Evolutionary conservation across 2,888 invertebrate genomes (phyloP).

Genomic region (Lysandra bellargus): DNA sequence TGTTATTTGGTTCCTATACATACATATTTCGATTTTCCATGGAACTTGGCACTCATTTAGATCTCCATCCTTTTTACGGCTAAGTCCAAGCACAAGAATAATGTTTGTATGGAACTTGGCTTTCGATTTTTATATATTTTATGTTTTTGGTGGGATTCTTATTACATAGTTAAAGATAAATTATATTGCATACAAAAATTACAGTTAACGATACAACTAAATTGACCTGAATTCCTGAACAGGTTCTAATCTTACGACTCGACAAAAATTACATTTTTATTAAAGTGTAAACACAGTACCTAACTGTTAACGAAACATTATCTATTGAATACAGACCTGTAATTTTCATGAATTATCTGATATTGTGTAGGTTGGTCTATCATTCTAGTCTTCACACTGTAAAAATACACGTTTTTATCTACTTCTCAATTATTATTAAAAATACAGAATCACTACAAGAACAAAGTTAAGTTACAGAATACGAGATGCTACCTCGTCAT

Average conservation of each 20-base stretch:
- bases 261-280: constrained; percentile 10
- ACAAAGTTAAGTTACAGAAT: no score
- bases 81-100: no score
- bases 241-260: constrained; percentile 27
- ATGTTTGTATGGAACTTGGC: no score
- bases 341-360: not conserved
- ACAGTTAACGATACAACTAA: constrained; percentile 66
- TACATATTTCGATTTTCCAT: no score
- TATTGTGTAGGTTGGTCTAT: not conserved
- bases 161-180: constrained; percentile 35
- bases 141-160: no score
- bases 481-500: not conserved
- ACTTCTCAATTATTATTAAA: not conserved
- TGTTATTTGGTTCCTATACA: no score
- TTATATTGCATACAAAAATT: constrained; percentile 53
- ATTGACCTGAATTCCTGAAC: constrained; percentile 56
- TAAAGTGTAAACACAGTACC: not conserved
- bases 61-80: no score
- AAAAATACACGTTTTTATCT: not conserved
- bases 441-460: not conserved
- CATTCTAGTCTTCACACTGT: not conserved
- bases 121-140: no score
- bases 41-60: no score
- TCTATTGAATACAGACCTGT: not conserved
- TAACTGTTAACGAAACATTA: not conserved